Evolutionary conservation across 2,113 vertebrate genomes (phyloP), one percentile per base, ranked within the genome.

Genomic region (Eolophus roseicapilla): DNA sequence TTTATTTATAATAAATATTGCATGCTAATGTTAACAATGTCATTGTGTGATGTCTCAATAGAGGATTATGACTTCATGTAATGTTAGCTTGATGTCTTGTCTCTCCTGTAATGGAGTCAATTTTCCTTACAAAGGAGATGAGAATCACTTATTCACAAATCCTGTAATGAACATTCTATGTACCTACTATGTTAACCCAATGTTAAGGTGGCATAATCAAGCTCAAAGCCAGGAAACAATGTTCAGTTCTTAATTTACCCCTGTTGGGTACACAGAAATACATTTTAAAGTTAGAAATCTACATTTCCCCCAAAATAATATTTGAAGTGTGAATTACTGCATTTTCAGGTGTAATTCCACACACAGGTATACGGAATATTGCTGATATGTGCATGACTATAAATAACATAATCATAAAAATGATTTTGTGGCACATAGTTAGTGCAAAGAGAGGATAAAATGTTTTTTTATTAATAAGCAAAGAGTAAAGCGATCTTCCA

Each of bases 1-100:
- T 97, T 97, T 97, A 94, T 96, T 91, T 97, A 77, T 96, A 84
- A 96, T 96, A 97, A 97, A 97, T 95, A 95, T 91, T 79, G 77
- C 92, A 79, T 91, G 46, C 65, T 94, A 82, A 95, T 93, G 81
- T 91, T 96, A 88, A 89, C 64, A 83, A 86, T 87, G 87, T 80
- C 67, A 82, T 89, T 93, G 78, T 95, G 63, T 88, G 77, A 85
- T 88, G 75, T 74, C 94, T 92, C 90, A 97, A 88, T 93, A 79
- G 92, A 78, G 76, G 77, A 86, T 79, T 91, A 82, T 96, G 88
- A 77, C 76, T 96, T 87, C 84, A 77, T 97, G 91, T 96, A 93
- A 80, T 91, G 89, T 94, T 92, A 89, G 93, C 82, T 90, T 82
- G 90, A 89, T 95, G 81, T 90, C 68, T 93, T 75, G 85, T 47